These are phyloP conservation scores for Heterodera schachtii DNA, from an alignment of 1,140 invertebrate species.

Conservation along the genomic window DNA sequence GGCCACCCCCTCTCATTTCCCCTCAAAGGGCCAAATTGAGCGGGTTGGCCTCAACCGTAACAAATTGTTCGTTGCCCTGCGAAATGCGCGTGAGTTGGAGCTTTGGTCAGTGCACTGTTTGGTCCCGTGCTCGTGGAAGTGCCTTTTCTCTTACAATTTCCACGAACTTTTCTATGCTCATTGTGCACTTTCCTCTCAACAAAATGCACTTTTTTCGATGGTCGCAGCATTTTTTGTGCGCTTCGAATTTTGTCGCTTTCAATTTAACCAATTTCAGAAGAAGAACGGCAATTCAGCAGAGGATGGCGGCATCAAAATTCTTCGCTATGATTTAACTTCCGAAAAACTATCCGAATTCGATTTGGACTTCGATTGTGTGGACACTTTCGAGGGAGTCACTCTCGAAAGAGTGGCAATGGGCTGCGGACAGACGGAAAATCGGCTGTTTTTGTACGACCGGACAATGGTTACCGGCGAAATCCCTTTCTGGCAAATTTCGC, in stretches of 20 bases:
- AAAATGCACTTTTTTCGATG: slow-evolving; percentile 24
- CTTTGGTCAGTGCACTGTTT: slow-evolving; percentile 36
- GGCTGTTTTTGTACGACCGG: slow-evolving; percentile 33
- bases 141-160: slow-evolving; percentile 24
- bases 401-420: slow-evolving; percentile 22
- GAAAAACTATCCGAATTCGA: not conserved
- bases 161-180: slow-evolving; percentile 36
- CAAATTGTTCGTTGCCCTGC: slow-evolving; percentile 31
- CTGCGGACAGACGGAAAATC: slow-evolving; percentile 15
- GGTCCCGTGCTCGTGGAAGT: slow-evolving; percentile 27
- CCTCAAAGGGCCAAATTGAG: slow-evolving; percentile 20
- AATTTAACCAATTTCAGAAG: slow-evolving; percentile 1
- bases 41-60: slow-evolving; percentile 30
- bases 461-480: slow-evolving; percentile 38
- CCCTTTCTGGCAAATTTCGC: slow-evolving; percentile 32
- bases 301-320: slow-evolving; percentile 23
- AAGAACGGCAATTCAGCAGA: not conserved
- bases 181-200: slow-evolving; percentile 23
- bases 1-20: slow-evolving; percentile 31
- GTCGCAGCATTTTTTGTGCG: slow-evolving; percentile 29
- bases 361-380: not conserved
- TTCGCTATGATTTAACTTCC: slow-evolving; percentile 5
- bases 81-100: slow-evolving; percentile 18
- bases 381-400: slow-evolving; percentile 24
- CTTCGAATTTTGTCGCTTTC: not conserved